These are phyloP conservation scores for Enteromius fasciolatus DNA, from an alignment of 2,797 vertebrate genomes.

Conservation along the genomic window DNA sequence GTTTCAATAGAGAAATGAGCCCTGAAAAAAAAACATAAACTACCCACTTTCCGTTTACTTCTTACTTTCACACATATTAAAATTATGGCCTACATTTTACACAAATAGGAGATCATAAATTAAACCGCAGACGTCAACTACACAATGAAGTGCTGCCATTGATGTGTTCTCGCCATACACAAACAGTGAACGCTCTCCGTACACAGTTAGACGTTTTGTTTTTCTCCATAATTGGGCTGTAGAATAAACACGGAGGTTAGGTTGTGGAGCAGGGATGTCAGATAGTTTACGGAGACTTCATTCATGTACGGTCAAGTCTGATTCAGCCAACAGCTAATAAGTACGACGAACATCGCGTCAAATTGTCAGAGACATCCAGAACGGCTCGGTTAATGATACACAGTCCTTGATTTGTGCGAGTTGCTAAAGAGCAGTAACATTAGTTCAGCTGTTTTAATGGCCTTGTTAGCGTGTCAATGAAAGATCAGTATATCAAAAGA, in stretches of 20 bases:
- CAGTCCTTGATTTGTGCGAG: constrained; percentile 43
- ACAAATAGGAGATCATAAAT: constrained; percentile 53
- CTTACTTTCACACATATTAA: constrained; percentile 54
- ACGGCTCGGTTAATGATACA: constrained; percentile 32
- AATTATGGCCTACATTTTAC: constrained; percentile 54
- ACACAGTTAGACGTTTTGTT: constrained; percentile 67
- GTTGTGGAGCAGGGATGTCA: constrained; percentile 67
- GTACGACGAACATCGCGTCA: constrained; percentile 26
- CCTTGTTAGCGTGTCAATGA: constrained; percentile 43
- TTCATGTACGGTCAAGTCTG: constrained; percentile 60
- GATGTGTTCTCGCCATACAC: constrained; percentile 50
- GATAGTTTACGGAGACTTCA: constrained; percentile 70
- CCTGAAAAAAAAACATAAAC: constrained; percentile 40
- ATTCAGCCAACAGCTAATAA: constrained; percentile 47
- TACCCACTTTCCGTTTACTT: constrained; percentile 47
- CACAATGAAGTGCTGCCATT: constrained; percentile 46
- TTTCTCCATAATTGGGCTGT: constrained; percentile 69
- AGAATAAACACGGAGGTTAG: constrained; percentile 70
- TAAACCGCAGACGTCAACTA: constrained; percentile 21
- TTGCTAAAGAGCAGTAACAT: constrained; percentile 19
- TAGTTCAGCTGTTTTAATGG: constrained; percentile 36
- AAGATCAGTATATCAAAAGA: constrained; percentile 37
- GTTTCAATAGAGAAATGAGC: constrained; percentile 17
- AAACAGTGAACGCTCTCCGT: constrained; percentile 55
- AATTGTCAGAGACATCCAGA: constrained; percentile 14